Conservation (phyloP, 2,797 vertebrate species). For the Hyperoplus lanceolatus region DNA sequence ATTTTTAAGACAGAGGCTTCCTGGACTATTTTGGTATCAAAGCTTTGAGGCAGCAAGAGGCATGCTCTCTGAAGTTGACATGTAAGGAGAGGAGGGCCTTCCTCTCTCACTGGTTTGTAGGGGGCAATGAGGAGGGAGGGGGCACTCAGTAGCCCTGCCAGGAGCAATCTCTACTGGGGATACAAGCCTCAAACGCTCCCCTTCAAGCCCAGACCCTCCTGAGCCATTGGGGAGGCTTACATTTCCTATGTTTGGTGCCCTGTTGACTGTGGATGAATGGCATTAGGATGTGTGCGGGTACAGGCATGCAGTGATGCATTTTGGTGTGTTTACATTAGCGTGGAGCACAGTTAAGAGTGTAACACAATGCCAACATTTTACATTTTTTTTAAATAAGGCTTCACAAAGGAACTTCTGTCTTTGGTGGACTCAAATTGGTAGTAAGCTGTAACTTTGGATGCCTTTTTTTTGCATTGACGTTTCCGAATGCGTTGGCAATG, state of each 20-base stretch:
- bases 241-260: constrained; percentile 50
- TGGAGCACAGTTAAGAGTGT: constrained; percentile 1
- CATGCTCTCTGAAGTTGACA: constrained; percentile 88
- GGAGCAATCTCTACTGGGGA: constrained; percentile 67
- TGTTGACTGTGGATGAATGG: constrained; percentile 28
- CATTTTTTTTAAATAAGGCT: constrained; percentile 6
- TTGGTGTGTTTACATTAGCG: constrained; percentile 6
- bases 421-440: neutral
- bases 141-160: constrained; percentile 73
- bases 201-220: constrained; percentile 62
- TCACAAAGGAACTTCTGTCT: neutral
- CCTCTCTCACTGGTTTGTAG: constrained; percentile 66
- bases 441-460: neutral
- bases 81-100: constrained; percentile 81
- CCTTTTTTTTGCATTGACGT: neutral
- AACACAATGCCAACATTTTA: neutral
- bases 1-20: constrained; percentile 87
- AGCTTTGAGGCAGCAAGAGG: constrained; percentile 84
- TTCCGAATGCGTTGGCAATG: constrained; percentile 1
- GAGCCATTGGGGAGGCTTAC: constrained; percentile 39
- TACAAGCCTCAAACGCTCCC: constrained; percentile 66
- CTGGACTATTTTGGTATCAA: constrained; percentile 89
- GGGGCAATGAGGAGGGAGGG: constrained; percentile 40
- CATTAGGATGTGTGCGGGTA: neutral
- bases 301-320: constrained; percentile 18